These are phyloP conservation scores for Apocheima hispidaria DNA, from an alignment of 2,888 invertebrate genomes.

Conservation along the genomic window DNA sequence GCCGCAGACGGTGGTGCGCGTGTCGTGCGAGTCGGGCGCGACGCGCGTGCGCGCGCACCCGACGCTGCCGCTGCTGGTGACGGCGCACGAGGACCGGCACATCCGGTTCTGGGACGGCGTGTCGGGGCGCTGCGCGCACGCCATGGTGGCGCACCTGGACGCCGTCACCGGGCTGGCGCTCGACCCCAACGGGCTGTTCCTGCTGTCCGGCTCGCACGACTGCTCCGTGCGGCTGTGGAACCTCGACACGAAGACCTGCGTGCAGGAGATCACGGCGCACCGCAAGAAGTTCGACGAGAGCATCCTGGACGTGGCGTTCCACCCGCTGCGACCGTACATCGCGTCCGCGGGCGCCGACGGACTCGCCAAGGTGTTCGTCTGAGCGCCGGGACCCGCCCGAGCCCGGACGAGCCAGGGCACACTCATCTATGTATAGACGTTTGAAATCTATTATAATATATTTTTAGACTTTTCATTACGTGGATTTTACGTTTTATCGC, in stretches of 20 bases:
- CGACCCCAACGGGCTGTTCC: slow-evolving; percentile 99
- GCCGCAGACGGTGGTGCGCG: slow-evolving; percentile 85
- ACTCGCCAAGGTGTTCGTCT: slow-evolving; percentile 99
- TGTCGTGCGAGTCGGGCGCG: slow-evolving; percentile 88
- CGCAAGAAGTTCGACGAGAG: slow-evolving; percentile 99
- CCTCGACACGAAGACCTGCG: slow-evolving; percentile 99
- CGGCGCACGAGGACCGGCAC: slow-evolving; percentile 99
- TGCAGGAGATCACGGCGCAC: slow-evolving; percentile 99
- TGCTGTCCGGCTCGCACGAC: slow-evolving; percentile 99
- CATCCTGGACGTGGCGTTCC: slow-evolving; percentile 99
- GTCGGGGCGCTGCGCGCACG: slow-evolving; percentile 96
- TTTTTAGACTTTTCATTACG: slow-evolving; percentile 84
- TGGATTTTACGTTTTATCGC: slow-evolving; percentile 83
- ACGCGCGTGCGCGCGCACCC: slow-evolving; percentile 98
- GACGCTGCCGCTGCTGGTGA: slow-evolving; percentile 97
- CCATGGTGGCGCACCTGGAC: slow-evolving; percentile 99
- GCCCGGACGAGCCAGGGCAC: slow-evolving; percentile 73
- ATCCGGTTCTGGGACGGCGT: slow-evolving; percentile 99
- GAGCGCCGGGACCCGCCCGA: slow-evolving; percentile 59
- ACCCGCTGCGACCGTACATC: slow-evolving; percentile 98
- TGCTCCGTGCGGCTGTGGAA: slow-evolving; percentile 99
- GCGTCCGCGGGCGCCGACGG: slow-evolving; percentile 99
- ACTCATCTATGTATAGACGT: slow-evolving; percentile 85
- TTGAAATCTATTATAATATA: slow-evolving; percentile 84
- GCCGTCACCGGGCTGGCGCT: slow-evolving; percentile 99